Evolutionary conservation across 2,797 vertebrate species (phyloP), one percentile per base, ranked within the genome.

Genomic region (Neomorphus geoffroyi): DNA sequence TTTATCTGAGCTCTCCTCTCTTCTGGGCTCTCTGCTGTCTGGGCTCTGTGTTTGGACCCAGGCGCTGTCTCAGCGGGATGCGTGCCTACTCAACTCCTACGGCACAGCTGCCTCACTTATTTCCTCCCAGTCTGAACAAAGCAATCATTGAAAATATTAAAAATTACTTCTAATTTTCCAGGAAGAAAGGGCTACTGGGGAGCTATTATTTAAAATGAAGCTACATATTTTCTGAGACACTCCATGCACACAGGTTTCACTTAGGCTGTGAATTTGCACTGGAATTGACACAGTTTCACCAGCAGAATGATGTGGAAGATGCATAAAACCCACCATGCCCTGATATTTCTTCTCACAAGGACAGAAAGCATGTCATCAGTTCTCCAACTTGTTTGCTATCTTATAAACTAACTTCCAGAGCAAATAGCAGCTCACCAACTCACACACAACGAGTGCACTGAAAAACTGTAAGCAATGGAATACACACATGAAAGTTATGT

Each of bases 241-340:
- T n/a, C 60, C 5, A 0, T 0, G 0, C 24, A 18, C 0, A 0
- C 33, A 72, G 60, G 23, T 60, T 72, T 37, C 35, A 5, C 53
- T 39, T 18, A 4, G 53, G 58, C 82, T 35, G 30, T 2, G 66
- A 19, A 2, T 41, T 30, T 58, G 82, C 54, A 35, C 13, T 3
- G 17, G 7, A 51, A 37, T 19, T 65, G 50, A 28, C 18, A 10
- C 0, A 15, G 45, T 77, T 77, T 45, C 72, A 78, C 13, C 16
- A 27, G 53, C 57, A 58, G 50, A 37, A 30, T 4, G 4, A 26
- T 62, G 4, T 26, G 69, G 57, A 67, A 50, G 39, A 26, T 9
- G 35, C n/a, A 33, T 57, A 18, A 33, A 3, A 0, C 54, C 32
- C 64, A 33, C 19, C 37, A 12, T 27, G 41, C 33, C 77, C 50